Conservation (phyloP, 1,140 invertebrate species). For the Solenopsis invicta region DNA sequence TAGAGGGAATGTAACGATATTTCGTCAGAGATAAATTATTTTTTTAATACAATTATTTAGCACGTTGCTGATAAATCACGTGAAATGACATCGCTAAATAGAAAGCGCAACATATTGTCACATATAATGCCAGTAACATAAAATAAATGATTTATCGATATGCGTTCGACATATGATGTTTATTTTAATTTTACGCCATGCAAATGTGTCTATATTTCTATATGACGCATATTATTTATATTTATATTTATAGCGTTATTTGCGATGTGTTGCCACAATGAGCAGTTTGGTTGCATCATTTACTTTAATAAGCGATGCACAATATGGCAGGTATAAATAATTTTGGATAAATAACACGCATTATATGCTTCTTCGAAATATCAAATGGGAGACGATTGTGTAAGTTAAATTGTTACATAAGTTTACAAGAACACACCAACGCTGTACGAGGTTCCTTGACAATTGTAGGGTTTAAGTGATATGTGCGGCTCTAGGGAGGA, state of each 20-base stretch:
- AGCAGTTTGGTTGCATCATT: constrained; percentile 28
- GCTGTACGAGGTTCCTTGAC: constrained; percentile 39
- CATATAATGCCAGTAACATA: constrained; percentile 47
- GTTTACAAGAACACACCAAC: constrained; percentile 38
- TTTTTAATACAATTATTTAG: constrained; percentile 53
- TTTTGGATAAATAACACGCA: constrained; percentile 7
- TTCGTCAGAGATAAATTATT: constrained; percentile 10
- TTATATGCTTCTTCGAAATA: background rate
- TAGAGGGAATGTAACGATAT: background rate
- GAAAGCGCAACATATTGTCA: constrained; percentile 56
- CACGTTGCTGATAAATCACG: constrained; percentile 36
- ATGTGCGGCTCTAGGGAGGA: constrained; percentile 69
- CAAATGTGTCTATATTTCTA: constrained; percentile 38
- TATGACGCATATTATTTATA: constrained; percentile 44
- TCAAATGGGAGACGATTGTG: background rate
- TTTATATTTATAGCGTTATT: constrained; percentile 38
- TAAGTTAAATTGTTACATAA: constrained; percentile 33
- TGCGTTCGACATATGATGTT: constrained; percentile 29
- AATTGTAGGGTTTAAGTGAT: constrained; percentile 72
- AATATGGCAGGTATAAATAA: constrained; percentile 25
- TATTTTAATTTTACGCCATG: constrained; percentile 60
- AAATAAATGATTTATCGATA: constrained; percentile 59
- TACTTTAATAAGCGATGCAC: constrained; percentile 32
- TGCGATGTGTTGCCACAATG: constrained; percentile 42
- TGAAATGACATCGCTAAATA: constrained; percentile 50